Evolutionary conservation across 1,140 invertebrate species (phyloP), one percentile per base, ranked within the genome.

Genomic region (Belonocnema kinseyi): DNA sequence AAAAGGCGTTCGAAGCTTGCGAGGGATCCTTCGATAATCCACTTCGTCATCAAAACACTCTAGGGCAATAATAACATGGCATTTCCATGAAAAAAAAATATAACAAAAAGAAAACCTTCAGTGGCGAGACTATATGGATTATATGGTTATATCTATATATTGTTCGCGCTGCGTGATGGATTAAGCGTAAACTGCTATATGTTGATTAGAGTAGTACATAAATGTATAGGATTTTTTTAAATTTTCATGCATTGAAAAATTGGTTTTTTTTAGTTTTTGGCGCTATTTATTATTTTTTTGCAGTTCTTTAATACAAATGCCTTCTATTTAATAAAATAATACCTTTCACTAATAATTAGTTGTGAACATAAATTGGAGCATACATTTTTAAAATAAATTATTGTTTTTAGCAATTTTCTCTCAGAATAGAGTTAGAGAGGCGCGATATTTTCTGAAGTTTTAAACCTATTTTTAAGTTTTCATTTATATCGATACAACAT

Each of bases 31-130:
- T 33, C 26, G 19, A 61, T 61, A 61, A 54, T 75, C 53, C 74
- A 58, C 74, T 26, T 66, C 54, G 53, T 75, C 74, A 61, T 75
- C 74, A 75, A 75, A 75, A 61, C 74, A 75, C 19, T 66, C 54
- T 40, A 12, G 61, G 61, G 61, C 61, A 66, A 66, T 66, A 66
- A 66, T 33, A 66, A 66, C 61, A 66, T 66, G 61, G 61, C 33
- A 66, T 66, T 66, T 66, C 33, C 61, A 66, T 66, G 61, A 16
- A 66, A 66, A 66, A 66, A 66, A 66, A 66, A 66, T 12, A 66
- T 16, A 66, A 66, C 33, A 58, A 61, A 66, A 66, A 66, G 61
- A 66, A 33, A 66, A 40, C 61, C 61, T 66, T 40, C 61, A 66
- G 61, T 66, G 40, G 26, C 13, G 61, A 66, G 61, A 66, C 61